Evolutionary conservation across 92 coral and sea anemone species (phyloP).

Genomic region (Paramuricea clavata): DNA sequence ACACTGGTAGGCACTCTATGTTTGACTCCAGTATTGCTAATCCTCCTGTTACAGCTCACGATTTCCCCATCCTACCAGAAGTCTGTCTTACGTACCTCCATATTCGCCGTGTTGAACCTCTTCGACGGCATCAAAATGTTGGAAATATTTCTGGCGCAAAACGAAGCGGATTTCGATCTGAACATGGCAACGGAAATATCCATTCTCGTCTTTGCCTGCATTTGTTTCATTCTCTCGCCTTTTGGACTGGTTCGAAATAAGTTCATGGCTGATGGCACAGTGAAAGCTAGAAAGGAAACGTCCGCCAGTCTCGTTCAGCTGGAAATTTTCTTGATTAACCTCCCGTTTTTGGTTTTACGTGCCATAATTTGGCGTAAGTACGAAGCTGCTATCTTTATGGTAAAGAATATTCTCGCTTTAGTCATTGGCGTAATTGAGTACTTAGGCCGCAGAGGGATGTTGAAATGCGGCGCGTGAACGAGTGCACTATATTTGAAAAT

Average conservation of each 20-base stretch:
- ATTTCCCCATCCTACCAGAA: constrained; percentile 19
- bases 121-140: constrained; percentile 34
- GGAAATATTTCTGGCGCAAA: constrained; percentile 13
- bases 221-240: background rate
- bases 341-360: constrained; percentile 12
- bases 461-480: background rate
- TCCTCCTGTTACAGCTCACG: constrained; percentile 2
- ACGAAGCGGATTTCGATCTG: constrained; percentile 6
- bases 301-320: background rate
- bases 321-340: constrained; percentile 4
- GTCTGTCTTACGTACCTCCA: background rate
- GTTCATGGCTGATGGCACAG: background rate
- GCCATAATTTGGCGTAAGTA: constrained; percentile 19
- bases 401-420: constrained; percentile 8
- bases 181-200: background rate
- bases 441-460: background rate
- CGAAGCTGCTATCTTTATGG: constrained; percentile 29
- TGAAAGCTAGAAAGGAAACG: background rate
- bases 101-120: constrained; percentile 17
- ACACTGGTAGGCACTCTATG: constrained; percentile 5
- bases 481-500: background rate
- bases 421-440: constrained; percentile 5
- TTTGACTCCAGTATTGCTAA: constrained; percentile 1
- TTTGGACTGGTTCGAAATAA: constrained; percentile 8
- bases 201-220: constrained; percentile 15